A percentile compares a stretch with the other conserved stretches of the same genome.
Conservation (phyloP, 2,797 vertebrate species). For the Anableps anableps region DNA sequence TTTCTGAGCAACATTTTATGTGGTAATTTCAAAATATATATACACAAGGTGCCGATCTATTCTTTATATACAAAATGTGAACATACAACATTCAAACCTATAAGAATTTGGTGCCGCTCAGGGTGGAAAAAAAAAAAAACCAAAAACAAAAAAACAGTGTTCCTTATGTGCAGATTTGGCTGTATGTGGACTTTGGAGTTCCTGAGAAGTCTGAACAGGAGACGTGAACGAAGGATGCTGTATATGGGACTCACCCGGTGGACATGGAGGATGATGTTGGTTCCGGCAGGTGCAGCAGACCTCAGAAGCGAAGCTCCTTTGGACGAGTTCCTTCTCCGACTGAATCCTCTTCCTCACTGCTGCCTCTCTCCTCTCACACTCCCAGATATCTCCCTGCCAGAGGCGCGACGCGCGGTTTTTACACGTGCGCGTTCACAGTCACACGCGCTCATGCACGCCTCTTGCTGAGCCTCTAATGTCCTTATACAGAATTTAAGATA, state of each 20-base stretch:
- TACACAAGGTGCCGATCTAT: not conserved
- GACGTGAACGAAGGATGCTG: not conserved
- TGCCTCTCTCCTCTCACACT: conserved; percentile 61
- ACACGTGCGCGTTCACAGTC: conserved; percentile 58
- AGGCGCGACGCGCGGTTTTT: conserved; percentile 67
- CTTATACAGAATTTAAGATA: conserved; percentile 33
- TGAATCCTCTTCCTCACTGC: conserved; percentile 67
- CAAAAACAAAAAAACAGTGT: not conserved
- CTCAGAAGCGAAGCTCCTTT: conserved; percentile 38
- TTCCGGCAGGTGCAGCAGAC: conserved; percentile 65
- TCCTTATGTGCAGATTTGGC: not conserved
- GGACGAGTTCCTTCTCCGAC: conserved; percentile 59
- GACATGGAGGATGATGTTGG: conserved; percentile 43
- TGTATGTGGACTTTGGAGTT: not conserved
- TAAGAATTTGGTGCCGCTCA: conserved; percentile 7
- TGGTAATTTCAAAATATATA: not conserved
- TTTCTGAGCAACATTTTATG: conserved; percentile 11
- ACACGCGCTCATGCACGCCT: conserved; percentile 17
- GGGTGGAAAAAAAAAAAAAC: not conserved
- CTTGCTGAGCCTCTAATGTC: conserved; percentile 24
- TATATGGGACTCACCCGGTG: conserved; percentile 64
- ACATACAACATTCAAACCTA: not conserved
- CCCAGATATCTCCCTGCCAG: conserved; percentile 77
- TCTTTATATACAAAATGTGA: not conserved
- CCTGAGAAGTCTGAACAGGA: not conserved